Evolutionary conservation across 64 coral and sea anemone genomes (phyloP).

Genomic region (Dendrophyllia cribrosa): DNA sequence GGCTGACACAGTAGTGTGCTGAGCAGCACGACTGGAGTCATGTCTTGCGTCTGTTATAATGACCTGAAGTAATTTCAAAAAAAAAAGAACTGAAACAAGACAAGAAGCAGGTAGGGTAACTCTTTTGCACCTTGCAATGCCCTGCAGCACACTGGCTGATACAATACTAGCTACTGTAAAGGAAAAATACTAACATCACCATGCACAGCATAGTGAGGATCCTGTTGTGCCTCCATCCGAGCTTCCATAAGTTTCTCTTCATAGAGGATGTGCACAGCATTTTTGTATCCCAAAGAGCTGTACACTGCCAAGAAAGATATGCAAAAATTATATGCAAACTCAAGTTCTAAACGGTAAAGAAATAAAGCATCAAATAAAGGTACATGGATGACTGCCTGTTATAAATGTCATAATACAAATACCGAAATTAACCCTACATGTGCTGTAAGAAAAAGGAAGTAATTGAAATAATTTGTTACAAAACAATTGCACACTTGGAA

Average conservation of each 20-base stretch:
- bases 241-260: conserved; percentile 25
- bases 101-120: neutral
- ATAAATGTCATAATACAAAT: no score
- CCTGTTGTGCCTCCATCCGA: conserved; percentile 20
- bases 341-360: no score
- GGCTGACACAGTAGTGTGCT: conserved; percentile 44
- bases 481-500: no score
- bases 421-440: no score
- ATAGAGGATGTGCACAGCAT: neutral
- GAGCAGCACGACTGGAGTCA: conserved; percentile 36
- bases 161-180: neutral
- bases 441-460: no score
- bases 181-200: conserved; percentile 20
- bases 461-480: no score
- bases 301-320: neutral
- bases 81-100: neutral
- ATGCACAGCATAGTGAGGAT: conserved; percentile 1
- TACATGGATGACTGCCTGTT: no score
- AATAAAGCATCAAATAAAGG: no score
- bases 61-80: conserved; percentile 8
- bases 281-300: conserved; percentile 16
- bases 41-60: conserved; percentile 50
- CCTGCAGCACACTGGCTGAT: neutral
- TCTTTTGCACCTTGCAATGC: neutral
- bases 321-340: neutral